Conservation (phyloP, 1,140 invertebrate species). For the Aphelenchoides fujianensis region DNA sequence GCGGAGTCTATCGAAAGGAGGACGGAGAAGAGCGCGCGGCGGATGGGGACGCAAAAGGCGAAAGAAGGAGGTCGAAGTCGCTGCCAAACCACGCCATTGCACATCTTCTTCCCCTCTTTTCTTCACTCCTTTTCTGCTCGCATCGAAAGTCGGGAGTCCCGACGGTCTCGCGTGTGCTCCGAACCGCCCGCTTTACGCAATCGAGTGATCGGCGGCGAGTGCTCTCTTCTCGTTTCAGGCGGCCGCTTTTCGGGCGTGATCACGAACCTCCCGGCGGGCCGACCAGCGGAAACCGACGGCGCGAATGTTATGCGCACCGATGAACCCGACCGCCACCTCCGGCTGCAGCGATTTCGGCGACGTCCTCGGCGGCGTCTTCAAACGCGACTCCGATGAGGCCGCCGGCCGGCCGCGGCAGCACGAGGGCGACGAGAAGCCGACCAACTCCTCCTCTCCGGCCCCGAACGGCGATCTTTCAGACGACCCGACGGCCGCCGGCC, state of each 20-base stretch:
- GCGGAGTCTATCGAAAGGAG: slow-evolving; percentile 2
- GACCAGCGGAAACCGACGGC: not conserved
- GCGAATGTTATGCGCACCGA: not conserved
- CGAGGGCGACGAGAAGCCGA: not conserved
- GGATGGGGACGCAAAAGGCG: not conserved
- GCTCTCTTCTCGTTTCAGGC: not conserved
- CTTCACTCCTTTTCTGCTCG: not conserved
- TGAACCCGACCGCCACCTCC: not conserved
- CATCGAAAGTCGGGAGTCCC: not conserved
- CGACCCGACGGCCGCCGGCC: not conserved
- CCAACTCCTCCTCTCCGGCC: not conserved
- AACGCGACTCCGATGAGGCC: not conserved
- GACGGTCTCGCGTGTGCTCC: not conserved
- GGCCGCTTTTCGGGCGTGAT: not conserved
- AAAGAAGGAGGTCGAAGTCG: not conserved
- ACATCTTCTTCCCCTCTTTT: not conserved
- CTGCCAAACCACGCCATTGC: slow-evolving; percentile 2
- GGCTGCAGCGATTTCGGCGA: too few species aligned
- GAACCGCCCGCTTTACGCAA: not conserved
- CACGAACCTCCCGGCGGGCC: not conserved
- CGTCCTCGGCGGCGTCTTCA: too few species aligned
- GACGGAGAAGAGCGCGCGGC: too few species aligned
- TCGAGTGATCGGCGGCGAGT: not conserved
- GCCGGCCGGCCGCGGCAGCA: not conserved
- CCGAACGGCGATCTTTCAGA: not conserved